Conservation (phyloP, 2,888 invertebrate genomes). For the Saturnia pavonia region DNA sequence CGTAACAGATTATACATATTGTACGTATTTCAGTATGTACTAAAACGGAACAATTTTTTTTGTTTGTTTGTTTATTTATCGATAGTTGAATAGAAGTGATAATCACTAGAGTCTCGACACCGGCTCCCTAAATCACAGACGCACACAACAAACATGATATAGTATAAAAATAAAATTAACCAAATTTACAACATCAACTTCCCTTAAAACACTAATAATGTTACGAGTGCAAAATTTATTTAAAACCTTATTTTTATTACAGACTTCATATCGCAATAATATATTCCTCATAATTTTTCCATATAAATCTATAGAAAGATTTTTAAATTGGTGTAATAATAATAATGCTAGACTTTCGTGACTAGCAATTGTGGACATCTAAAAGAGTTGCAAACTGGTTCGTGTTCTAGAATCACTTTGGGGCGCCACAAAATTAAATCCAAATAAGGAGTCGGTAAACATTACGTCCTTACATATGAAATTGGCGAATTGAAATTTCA, state of each 20-base stretch:
- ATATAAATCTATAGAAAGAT: not conserved
- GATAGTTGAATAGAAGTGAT: not conserved
- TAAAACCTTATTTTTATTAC: constrained; percentile 34
- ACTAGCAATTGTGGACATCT: too few species aligned
- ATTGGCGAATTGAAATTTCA: too few species aligned
- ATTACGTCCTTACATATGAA: too few species aligned
- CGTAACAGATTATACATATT: too few species aligned
- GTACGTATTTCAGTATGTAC: too few species aligned
- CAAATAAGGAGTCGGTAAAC: too few species aligned
- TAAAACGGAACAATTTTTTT: too few species aligned
- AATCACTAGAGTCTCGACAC: constrained; percentile 27
- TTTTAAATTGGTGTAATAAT: not conserved
- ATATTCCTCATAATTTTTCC: not conserved
- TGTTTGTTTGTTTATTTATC: not conserved
- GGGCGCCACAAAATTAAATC: too few species aligned
- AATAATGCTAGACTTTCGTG: too few species aligned
- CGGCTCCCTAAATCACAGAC: constrained; percentile 49
- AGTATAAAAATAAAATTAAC: constrained; percentile 61
- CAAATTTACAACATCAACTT: constrained; percentile 52
- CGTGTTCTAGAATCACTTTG: too few species aligned
- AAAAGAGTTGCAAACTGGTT: too few species aligned
- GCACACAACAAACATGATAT: constrained; percentile 31
- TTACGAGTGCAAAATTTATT: constrained; percentile 57
- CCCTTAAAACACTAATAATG: constrained; percentile 42
- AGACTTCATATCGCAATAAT: not conserved